Conservation (phyloP, 2,113 vertebrate species). For the Eupsittula cactorum region DNA sequence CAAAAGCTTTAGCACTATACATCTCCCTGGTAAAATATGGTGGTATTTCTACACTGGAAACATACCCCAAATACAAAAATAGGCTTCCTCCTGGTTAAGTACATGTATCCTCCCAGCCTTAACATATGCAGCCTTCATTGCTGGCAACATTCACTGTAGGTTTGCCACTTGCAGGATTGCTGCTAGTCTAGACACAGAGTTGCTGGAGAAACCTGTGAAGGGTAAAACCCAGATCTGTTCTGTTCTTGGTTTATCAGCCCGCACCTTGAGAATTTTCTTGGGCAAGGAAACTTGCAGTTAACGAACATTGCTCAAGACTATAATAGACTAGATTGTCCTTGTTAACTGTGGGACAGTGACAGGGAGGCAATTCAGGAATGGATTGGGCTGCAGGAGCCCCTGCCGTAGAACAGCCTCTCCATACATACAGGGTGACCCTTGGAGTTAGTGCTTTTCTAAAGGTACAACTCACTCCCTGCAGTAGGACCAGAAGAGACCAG, state of each 20-base stretch:
- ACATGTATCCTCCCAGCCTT: background rate
- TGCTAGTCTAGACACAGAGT: background rate
- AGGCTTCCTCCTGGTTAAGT: background rate
- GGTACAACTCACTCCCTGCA: background rate
- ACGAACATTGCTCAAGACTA: background rate
- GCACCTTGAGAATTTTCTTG: background rate
- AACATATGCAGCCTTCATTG: background rate
- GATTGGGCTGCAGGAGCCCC: background rate
- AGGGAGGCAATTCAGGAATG: background rate
- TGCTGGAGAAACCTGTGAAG: background rate
- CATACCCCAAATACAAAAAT: background rate
- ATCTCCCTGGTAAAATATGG: background rate
- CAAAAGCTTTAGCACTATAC: background rate
- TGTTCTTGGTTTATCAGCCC: background rate
- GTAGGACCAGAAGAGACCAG: background rate
- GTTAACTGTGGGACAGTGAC: background rate
- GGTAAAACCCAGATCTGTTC: background rate
- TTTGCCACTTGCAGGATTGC: background rate
- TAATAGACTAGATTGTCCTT: background rate
- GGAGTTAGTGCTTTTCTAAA: background rate
- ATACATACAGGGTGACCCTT: accelerated
- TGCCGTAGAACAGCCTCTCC: background rate
- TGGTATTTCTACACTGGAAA: background rate
- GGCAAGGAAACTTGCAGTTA: background rate
- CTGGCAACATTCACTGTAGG: background rate